These are phyloP conservation scores for Diogma glabrata DNA, from an alignment of 2,888 invertebrate genomes.

Conservation along the genomic window DNA sequence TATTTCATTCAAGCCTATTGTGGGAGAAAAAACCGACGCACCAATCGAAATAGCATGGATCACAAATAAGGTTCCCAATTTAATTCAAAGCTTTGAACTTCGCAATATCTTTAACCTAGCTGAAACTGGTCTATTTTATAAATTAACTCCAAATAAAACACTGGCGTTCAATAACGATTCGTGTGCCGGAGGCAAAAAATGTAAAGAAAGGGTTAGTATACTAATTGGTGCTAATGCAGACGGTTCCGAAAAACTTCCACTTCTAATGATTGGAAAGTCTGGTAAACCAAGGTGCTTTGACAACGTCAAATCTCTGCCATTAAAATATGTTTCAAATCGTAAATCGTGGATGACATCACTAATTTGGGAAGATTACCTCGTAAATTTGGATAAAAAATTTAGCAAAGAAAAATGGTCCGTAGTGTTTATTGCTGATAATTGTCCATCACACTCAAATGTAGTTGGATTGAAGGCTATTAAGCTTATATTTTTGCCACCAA, in stretches of 20 bases:
- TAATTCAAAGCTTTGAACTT: too few relatives aligned
- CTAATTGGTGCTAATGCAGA: neutral
- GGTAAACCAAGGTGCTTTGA: neutral
- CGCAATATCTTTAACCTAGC: neutral
- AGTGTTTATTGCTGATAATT: too few relatives aligned
- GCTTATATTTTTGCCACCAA: neutral
- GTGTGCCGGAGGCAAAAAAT: neutral
- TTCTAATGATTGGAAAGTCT: neutral
- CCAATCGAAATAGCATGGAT: too few relatives aligned
- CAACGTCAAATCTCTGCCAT: neutral
- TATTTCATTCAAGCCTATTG: too few relatives aligned
- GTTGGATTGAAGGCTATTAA: neutral
- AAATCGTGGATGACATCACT: neutral
- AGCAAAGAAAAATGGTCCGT: too few relatives aligned
- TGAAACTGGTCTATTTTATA: neutral
- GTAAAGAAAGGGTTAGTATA: neutral
- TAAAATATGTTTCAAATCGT: neutral
- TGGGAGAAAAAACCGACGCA: too few relatives aligned
- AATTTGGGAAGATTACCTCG: too few relatives aligned
- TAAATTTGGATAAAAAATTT: too few relatives aligned
- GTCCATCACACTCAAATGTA: neutral
- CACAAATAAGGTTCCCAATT: too few relatives aligned
- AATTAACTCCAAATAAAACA: neutral
- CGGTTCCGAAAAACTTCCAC: neutral
- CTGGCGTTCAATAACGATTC: neutral